A percentile compares a stretch with the other conserved stretches of the same genome.
phyloP scores from a whole-genome alignment of 2,888 invertebrate genomes.

The Chloroclystis v-ata region DNA sequence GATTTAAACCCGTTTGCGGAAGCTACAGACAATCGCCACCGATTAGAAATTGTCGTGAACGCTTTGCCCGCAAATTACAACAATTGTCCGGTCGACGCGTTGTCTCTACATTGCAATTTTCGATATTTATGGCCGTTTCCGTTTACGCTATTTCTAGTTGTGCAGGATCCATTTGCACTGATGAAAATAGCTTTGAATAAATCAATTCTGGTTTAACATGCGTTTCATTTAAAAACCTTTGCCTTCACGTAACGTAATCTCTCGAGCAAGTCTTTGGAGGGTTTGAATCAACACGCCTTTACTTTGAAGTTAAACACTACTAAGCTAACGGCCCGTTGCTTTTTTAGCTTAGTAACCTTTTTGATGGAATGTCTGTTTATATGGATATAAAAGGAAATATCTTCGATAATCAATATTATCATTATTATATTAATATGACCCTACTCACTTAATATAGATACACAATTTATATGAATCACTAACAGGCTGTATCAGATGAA shows the following conservation, averaged over 20 bases:
- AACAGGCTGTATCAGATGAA: too few species aligned
- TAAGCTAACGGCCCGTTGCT: slow-evolving; percentile 61
- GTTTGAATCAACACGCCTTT: slow-evolving; percentile 56
- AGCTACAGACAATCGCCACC: slow-evolving; percentile 57
- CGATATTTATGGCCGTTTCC: slow-evolving; percentile 12
- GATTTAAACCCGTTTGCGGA: slow-evolving; percentile 46
- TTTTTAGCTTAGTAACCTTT: slow-evolving; percentile 40
- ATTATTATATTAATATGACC: too few species aligned
- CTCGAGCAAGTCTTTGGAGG: slow-evolving; percentile 28
- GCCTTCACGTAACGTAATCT: background rate
- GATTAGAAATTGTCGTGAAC: slow-evolving; percentile 54
- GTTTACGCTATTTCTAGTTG: slow-evolving; percentile 7
- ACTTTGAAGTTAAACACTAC: slow-evolving; percentile 47
- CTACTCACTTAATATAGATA: too few species aligned
- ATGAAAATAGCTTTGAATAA: slow-evolving; percentile 14
- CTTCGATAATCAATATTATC: too few species aligned
- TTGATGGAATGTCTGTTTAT: slow-evolving; percentile 1
- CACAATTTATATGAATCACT: too few species aligned
- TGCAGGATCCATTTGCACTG: slow-evolving; percentile 8
- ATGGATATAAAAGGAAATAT: background rate
- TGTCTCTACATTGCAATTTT: slow-evolving; percentile 19
- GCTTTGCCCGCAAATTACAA: slow-evolving; percentile 57
- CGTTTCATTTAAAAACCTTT: background rate
- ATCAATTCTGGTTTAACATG: slow-evolving; percentile 6
- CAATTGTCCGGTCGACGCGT: slow-evolving; percentile 44